phyloP scores from a whole-genome alignment of 37 sponge, comb jelly and placozoan genomes.

The Halichondria panicea region DNA sequence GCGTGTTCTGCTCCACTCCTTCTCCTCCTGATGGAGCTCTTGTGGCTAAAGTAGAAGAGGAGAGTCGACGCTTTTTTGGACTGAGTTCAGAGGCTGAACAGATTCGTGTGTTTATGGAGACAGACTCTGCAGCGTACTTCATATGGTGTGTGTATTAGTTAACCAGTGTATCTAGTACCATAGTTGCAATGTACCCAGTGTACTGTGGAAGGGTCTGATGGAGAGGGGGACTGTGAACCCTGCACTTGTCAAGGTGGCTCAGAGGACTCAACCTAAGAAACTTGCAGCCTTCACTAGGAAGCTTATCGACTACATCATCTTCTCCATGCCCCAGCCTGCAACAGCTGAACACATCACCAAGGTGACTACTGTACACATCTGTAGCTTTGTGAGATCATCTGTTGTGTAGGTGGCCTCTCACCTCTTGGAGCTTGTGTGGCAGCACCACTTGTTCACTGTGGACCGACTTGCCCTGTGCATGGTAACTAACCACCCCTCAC shows the following conservation, averaged over 20 bases:
- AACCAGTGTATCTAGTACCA: neutral
- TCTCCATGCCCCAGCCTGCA: conserved; percentile 30
- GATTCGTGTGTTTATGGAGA: conserved; percentile 48
- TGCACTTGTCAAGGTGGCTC: conserved; percentile 39
- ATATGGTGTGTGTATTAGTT: conserved; percentile 49
- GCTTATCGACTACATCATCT: conserved; percentile 56
- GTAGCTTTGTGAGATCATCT: neutral
- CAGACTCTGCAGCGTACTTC: conserved; percentile 57
- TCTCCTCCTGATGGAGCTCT: conserved; percentile 17
- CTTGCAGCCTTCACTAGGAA: conserved; percentile 36
- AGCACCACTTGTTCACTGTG: conserved; percentile 70
- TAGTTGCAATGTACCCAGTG: conserved; percentile 49
- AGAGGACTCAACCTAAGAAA: conserved; percentile 50
- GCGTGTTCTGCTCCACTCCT: conserved; percentile 24
- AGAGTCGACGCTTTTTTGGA: conserved; percentile 18
- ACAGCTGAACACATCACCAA: conserved; percentile 26
- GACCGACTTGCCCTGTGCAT: conserved; percentile 80
- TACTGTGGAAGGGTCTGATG: conserved; percentile 68
- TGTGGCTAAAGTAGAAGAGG: conserved; percentile 63
- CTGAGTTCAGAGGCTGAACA: conserved; percentile 41
- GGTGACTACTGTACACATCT: conserved; percentile 13
- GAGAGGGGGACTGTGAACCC: conserved; percentile 40
- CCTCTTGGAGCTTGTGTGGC: conserved; percentile 79
- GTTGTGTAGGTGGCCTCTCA: conserved; percentile 30
- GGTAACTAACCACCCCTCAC: too few species aligned